Base-by-base conservation (phyloP, 2,888 invertebrate species). In the Catocala nupta region DNA sequence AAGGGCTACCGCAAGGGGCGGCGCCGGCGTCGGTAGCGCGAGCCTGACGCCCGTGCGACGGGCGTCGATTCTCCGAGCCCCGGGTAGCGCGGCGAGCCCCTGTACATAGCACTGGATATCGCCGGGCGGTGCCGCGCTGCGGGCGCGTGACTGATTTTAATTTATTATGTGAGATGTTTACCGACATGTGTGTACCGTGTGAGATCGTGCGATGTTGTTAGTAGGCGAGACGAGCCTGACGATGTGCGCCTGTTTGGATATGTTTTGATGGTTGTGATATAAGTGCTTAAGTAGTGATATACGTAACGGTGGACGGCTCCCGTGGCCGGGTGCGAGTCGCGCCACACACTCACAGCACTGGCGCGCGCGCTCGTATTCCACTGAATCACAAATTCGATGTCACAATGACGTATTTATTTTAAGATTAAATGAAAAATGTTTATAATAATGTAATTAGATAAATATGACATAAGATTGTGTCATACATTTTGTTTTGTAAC, bases 1-100 rank as follows among this genome's bases (percentile, higher is more conserved):
- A 98, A 98, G 93, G 98, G 98, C 7, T 97, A 96, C 89, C 96
- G 96, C 77, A 97, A 97, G 91, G 95, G 95, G 51, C 95, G 95
- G 52, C 95, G 95, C 71, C 87, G 91, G 45, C 92, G 93, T 71
- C 94, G 94, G 91, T 91, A 91, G 88, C 89, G 71, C 47, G 43
- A 55, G 76, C 66, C 59, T 63, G 59, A 48, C 68, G 68, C 59
- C 64, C 67, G 78, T 83, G 70, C 88, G 87, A 80, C 75, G 78
- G 54, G 65, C 67, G 61, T 54, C 63, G 65, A 25, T 47, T 59
- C 50, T 51, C 54, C 58, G 87, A 79, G 72, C 8, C 36, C 36
- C 6, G 36, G 6, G 36, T 39, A 39, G 36, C 36, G 36, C 36
- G 36, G 36, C 36, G 36, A 3, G 25, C 25, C 25, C 36, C 36